These are phyloP conservation scores for Ptyas mucosa DNA, from an alignment of 2,113 vertebrate species.

Conservation along the genomic window DNA sequence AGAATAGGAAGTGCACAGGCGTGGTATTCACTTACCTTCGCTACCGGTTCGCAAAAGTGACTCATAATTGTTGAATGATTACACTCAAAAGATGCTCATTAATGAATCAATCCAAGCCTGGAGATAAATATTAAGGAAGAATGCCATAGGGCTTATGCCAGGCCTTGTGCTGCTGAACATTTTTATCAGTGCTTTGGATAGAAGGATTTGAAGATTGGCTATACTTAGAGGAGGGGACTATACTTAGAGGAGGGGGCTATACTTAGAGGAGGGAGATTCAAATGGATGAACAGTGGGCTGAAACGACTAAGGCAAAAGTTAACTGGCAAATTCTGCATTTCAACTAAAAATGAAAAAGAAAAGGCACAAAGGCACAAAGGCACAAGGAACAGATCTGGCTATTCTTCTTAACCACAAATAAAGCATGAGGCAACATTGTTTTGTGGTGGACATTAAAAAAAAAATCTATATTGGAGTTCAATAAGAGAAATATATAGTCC, in stretches of 20 bases:
- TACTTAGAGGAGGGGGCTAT: too few relatives aligned
- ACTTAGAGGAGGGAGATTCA: neutral
- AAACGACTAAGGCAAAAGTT: neutral
- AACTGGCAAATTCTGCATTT: neutral
- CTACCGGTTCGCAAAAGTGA: neutral
- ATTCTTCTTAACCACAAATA: neutral
- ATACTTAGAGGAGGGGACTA: neutral
- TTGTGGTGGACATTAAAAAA: neutral
- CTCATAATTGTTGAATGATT: neutral
- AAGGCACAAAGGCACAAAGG: neutral
- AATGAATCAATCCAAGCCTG: neutral
- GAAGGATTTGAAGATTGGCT: neutral
- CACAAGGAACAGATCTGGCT: neutral
- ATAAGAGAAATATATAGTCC: neutral
- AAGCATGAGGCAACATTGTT: neutral
- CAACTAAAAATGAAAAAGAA: neutral
- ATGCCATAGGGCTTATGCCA: neutral
- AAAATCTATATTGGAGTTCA: neutral
- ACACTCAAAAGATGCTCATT: neutral
- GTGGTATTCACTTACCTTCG: too few relatives aligned
- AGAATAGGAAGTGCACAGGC: neutral
- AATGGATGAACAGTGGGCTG: neutral
- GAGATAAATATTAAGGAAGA: neutral
- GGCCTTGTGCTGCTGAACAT: neutral
- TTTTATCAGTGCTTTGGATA: neutral